Conservation (phyloP, 92 coral and sea anemone species). For the Pocillopora grandis region DNA sequence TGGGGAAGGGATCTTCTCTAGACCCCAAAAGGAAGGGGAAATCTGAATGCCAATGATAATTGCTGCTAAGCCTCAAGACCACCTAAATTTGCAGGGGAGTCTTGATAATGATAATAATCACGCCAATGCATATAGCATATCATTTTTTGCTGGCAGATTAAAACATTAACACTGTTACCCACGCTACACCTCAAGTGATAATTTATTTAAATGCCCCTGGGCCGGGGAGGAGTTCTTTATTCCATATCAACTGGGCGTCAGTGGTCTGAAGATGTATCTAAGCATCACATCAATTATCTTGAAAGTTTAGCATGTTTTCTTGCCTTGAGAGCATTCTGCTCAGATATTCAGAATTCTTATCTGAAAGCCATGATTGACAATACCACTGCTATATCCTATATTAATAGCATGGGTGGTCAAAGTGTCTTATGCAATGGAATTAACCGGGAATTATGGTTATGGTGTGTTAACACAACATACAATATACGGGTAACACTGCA, state of each 20-base stretch:
- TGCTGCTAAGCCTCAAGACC: slow-evolving; percentile 20
- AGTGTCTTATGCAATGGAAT: slow-evolving; percentile 31
- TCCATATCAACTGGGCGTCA: neutral
- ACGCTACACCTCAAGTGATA: neutral
- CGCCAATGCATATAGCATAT: neutral
- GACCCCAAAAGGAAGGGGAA: slow-evolving; percentile 32
- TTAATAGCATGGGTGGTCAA: neutral
- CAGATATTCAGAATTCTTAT: slow-evolving; percentile 13
- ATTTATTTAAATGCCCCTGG: slow-evolving; percentile 36
- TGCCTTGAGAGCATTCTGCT: slow-evolving; percentile 31
- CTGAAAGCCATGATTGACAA: slow-evolving; percentile 29
- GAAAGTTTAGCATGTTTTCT: slow-evolving; percentile 39
- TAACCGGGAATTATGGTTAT: slow-evolving; percentile 52
- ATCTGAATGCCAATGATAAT: neutral
- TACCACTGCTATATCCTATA: too few species aligned
- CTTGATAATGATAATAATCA: slow-evolving; percentile 18
- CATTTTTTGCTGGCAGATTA: neutral
- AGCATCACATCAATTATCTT: slow-evolving; percentile 40
- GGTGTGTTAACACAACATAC: slow-evolving; percentile 38
- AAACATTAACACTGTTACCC: neutral
- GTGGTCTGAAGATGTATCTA: slow-evolving; percentile 9
- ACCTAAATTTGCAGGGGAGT: slow-evolving; percentile 35
- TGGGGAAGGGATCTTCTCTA: slow-evolving; percentile 24
- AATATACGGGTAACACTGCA: slow-evolving; percentile 47
- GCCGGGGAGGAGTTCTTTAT: too few species aligned